phyloP scores from a whole-genome alignment of 2,797 vertebrate species.

The Galagoides demidoff region DNA sequence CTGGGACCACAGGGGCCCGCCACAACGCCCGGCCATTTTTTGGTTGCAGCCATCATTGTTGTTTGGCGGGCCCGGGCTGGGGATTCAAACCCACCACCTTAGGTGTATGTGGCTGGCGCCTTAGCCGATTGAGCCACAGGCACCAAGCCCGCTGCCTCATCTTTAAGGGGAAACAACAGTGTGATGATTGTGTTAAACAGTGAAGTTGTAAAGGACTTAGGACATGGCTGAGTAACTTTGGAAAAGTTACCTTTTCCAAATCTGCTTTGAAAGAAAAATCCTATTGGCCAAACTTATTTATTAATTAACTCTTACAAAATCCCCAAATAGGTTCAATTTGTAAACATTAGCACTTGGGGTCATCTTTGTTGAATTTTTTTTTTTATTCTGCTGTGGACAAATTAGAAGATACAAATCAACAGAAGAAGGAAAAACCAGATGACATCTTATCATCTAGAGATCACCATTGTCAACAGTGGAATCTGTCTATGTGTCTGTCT shows the following conservation, averaged over 20 bases:
- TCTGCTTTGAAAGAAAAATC: not conserved
- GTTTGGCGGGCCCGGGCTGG: too few relatives aligned
- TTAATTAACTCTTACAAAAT: not conserved
- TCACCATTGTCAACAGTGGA: not conserved
- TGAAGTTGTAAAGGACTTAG: not conserved
- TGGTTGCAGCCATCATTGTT: too few relatives aligned
- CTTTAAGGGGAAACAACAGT: not conserved
- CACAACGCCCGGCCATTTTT: too few relatives aligned
- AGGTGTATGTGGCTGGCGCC: too few relatives aligned
- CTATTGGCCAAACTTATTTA: not conserved
- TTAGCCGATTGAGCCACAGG: too few relatives aligned
- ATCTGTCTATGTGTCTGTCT: not conserved
- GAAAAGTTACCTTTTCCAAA: not conserved
- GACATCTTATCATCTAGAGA: not conserved
- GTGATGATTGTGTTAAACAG: not conserved
- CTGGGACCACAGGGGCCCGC: too few relatives aligned
- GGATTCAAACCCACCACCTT: too few relatives aligned
- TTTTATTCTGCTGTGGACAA: not conserved
- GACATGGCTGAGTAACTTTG: not conserved
- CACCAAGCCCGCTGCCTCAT: too few relatives aligned
- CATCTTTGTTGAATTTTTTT: not conserved
- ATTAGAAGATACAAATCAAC: not conserved
- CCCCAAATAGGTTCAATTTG: not conserved
- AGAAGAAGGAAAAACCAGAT: not conserved
- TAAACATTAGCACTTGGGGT: not conserved